Evolutionary conservation across 2,888 invertebrate species (phyloP).

Genomic region (Ceramica pisi): DNA sequence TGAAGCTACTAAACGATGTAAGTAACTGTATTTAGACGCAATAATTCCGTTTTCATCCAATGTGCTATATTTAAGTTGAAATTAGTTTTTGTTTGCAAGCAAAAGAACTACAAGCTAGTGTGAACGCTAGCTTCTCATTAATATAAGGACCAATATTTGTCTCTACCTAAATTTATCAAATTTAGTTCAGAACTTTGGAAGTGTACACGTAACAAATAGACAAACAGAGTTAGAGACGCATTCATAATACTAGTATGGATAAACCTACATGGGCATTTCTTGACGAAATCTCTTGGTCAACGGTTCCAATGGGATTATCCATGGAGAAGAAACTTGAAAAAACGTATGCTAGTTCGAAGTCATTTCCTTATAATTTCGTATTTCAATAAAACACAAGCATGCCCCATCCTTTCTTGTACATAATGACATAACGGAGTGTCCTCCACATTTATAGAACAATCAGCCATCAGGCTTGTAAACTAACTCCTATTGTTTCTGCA

Average conservation of each 20-base stretch:
- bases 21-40: background rate
- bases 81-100: no score
- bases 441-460: slow-evolving; percentile 35
- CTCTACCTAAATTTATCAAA: no score
- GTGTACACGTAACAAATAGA: no score
- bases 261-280: no score
- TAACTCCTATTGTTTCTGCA: slow-evolving; percentile 36
- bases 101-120: no score
- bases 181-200: no score
- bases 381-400: background rate
- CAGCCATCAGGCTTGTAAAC: slow-evolving; percentile 4
- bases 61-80: background rate
- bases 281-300: background rate
- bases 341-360: background rate
- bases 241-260: no score
- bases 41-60: background rate
- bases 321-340: background rate
- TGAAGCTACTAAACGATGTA: background rate
- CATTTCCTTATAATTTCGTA: background rate
- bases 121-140: no score
- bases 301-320: background rate
- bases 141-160: no score
- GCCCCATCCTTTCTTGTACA: slow-evolving; percentile 1
- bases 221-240: no score
- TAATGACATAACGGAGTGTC: slow-evolving; percentile 17